Evolutionary conservation across 2,113 vertebrate genomes (phyloP).

Genomic region (Probosciger aterrimus): DNA sequence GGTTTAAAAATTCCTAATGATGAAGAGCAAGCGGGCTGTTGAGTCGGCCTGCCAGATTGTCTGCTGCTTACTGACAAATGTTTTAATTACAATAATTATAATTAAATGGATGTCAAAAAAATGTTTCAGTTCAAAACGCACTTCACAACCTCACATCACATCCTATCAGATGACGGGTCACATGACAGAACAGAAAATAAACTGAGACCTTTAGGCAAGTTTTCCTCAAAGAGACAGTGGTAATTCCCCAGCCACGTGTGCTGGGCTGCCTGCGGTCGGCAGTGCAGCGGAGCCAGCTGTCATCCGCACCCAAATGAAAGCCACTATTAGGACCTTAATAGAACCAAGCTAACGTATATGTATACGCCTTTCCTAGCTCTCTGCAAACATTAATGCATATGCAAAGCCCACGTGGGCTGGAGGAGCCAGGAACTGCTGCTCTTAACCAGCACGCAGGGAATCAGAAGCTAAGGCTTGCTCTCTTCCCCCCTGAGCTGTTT

Average conservation of each 20-base stretch:
- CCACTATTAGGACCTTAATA: neutral
- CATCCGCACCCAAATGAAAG: neutral
- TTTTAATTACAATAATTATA: conserved; percentile 67
- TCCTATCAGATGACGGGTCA: conserved; percentile 1
- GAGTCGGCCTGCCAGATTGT: neutral
- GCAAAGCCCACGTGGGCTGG: neutral
- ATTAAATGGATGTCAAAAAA: conserved; percentile 67
- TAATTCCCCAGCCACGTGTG: neutral
- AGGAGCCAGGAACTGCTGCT: neutral
- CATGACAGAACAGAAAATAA: conserved; percentile 20
- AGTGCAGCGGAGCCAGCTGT: neutral
- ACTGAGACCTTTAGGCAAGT: neutral
- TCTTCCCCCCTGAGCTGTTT: neutral
- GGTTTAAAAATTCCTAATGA: neutral
- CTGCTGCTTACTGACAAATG: conserved; percentile 9
- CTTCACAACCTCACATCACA: conserved; percentile 35
- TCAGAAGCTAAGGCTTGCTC: neutral
- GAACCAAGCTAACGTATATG: fast-evolving
- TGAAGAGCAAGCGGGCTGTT: neutral
- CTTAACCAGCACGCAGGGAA: neutral
- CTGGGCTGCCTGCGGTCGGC: fast-evolving
- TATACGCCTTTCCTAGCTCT: neutral
- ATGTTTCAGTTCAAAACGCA: conserved; percentile 3
- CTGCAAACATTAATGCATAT: neutral
- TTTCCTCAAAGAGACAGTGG: neutral